Conservation (phyloP, 2,888 invertebrate species). For the Adineta ricciae region DNA sequence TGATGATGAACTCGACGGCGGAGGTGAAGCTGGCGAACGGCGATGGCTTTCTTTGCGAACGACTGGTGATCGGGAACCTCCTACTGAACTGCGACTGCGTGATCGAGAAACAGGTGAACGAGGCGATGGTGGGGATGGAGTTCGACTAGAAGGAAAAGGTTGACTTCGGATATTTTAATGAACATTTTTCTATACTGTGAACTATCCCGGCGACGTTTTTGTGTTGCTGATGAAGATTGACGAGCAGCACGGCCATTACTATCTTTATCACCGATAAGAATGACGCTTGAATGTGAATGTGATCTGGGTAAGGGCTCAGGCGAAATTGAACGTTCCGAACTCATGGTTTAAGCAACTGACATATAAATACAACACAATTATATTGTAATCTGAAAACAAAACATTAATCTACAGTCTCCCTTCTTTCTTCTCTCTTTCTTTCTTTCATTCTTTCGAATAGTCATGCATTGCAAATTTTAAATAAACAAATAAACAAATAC, state of each 20-base stretch:
- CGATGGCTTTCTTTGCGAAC: background rate
- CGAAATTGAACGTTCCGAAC: conserved; percentile 18
- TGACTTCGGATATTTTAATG: background rate
- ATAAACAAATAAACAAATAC: background rate
- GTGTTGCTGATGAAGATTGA: background rate
- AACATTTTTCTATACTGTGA: background rate
- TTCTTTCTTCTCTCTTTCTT: background rate
- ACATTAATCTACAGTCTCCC: background rate
- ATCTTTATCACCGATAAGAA: background rate
- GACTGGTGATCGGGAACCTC: background rate
- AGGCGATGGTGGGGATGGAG: background rate
- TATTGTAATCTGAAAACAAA: background rate
- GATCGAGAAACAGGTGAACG: background rate
- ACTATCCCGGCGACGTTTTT: background rate
- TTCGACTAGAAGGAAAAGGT: background rate
- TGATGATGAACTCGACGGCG: background rate
- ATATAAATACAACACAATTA: background rate
- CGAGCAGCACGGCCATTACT: background rate
- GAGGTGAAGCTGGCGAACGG: background rate
- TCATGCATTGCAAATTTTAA: background rate
- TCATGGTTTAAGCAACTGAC: background rate
- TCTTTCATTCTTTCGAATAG: background rate
- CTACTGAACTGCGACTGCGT: background rate
- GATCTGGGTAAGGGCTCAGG: background rate
- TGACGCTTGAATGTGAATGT: background rate